Evolutionary conservation across 1,140 invertebrate species (phyloP).

Genomic region (Ceratoteleas bidentatus): DNA sequence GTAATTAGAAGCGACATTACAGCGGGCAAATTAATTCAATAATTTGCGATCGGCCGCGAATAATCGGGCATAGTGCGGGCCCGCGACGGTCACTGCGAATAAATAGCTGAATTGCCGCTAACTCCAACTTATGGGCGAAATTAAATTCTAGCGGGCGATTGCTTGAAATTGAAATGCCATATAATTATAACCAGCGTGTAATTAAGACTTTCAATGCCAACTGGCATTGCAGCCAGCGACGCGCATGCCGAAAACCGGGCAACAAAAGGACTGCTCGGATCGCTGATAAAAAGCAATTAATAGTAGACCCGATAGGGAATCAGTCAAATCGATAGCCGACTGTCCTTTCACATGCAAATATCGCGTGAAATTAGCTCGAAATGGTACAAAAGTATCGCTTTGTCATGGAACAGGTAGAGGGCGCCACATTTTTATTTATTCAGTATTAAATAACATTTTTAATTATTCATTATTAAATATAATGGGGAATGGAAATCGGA

Average conservation of each 20-base stretch:
- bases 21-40: constrained; percentile 37
- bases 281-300: constrained; percentile 8
- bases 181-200: constrained; percentile 18
- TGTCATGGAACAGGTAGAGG: background rate
- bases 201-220: constrained; percentile 8
- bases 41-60: constrained; percentile 5
- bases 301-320: constrained; percentile 14
- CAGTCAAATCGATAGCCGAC: constrained; percentile 8
- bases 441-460: no score
- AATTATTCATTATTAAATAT: no score
- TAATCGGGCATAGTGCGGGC: constrained; percentile 30
- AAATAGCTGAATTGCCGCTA: constrained; percentile 40
- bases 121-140: constrained; percentile 39
- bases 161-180: constrained; percentile 30
- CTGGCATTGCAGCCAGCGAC: background rate
- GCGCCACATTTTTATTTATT: no score
- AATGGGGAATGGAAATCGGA: no score
- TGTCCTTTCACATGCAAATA: background rate
- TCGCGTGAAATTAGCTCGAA: background rate
- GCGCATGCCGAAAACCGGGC: background rate
- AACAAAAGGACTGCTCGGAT: constrained; percentile 2
- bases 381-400: background rate
- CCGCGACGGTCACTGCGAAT: constrained; percentile 8
- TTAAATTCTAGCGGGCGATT: constrained; percentile 45
- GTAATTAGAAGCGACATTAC: constrained; percentile 28